Conservation (phyloP, 2,888 invertebrate genomes). For the Oasisia sp. region DNA sequence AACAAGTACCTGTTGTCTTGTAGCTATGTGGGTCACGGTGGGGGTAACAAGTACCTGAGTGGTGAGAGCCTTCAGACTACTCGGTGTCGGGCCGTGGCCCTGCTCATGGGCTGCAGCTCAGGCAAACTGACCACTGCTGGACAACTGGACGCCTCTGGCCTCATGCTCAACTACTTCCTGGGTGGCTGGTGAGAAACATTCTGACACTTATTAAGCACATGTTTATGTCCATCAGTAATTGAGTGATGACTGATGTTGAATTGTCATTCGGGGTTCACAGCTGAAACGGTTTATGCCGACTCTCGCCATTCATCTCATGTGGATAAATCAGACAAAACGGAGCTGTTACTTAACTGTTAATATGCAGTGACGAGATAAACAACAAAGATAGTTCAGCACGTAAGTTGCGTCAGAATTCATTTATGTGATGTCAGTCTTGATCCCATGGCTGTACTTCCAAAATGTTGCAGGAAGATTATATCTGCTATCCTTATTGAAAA, state of each 20-base stretch:
- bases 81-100: conserved; percentile 69
- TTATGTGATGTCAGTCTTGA: too few species aligned
- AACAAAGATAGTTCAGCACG: too few species aligned
- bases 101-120: conserved; percentile 81
- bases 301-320: too few species aligned
- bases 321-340: too few species aligned
- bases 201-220: background rate
- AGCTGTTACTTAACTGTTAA: too few species aligned
- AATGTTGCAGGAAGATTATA: too few species aligned
- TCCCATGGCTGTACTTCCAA: too few species aligned
- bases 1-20: conserved; percentile 17
- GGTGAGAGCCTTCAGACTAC: conserved; percentile 71
- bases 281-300: too few species aligned
- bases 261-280: too few species aligned
- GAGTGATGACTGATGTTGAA: background rate
- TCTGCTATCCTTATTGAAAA: too few species aligned
- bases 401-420: too few species aligned
- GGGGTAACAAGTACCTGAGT: conserved; percentile 75
- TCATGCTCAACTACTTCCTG: conserved; percentile 74
- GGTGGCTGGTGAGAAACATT: conserved; percentile 72
- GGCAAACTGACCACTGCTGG: conserved; percentile 70
- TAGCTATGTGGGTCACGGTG: conserved; percentile 83
- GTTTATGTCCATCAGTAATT: background rate
- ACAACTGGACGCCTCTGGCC: conserved; percentile 72
- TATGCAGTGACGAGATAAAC: too few species aligned